Conservation (phyloP, 2,797 vertebrate genomes). For the Xenops minutus region DNA sequence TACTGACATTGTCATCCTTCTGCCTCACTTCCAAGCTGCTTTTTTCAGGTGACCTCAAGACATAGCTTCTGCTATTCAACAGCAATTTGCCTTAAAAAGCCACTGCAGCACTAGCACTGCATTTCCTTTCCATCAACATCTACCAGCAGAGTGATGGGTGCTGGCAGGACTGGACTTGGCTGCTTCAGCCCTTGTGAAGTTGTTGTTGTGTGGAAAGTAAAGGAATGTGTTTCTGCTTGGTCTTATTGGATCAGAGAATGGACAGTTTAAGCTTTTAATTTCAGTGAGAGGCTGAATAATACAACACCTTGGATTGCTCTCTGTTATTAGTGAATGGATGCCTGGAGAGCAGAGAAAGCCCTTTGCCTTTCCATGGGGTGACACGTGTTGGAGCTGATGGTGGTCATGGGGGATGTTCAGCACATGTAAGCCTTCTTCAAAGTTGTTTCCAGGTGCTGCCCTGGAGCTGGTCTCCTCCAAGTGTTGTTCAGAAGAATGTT, state of each 20-base stretch:
- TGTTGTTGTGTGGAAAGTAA: neutral
- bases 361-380: neutral
- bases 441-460: neutral
- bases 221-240: neutral
- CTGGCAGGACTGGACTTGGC: neutral
- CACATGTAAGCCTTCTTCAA: neutral
- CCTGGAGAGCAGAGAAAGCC: neutral
- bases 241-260: neutral
- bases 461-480: neutral
- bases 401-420: neutral
- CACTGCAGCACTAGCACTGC: no score
- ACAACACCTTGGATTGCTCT: neutral
- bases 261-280: neutral
- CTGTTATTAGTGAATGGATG: neutral
- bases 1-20: neutral
- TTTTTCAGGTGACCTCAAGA: neutral
- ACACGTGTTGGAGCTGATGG: neutral
- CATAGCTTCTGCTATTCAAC: neutral
- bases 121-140: neutral
- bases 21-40: neutral
- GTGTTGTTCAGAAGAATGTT: neutral
- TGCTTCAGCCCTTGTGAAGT: neutral
- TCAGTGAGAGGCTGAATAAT: neutral
- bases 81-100: neutral
- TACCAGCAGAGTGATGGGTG: neutral